Evolutionary conservation across 2,797 vertebrate genomes (phyloP).

Genomic region (Miichthys miiuy): DNA sequence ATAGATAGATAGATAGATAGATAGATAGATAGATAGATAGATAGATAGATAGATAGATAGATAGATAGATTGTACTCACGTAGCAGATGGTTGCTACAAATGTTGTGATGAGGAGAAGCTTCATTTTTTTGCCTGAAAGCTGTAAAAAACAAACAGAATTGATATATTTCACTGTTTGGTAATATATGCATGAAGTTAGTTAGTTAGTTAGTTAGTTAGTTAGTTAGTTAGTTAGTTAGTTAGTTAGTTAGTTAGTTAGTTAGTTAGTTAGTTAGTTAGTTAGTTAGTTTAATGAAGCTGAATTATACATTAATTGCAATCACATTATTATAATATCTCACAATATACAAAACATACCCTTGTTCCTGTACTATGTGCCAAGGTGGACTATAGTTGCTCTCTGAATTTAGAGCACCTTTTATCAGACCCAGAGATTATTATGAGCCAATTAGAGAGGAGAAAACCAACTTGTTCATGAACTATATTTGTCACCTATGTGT

Average conservation of each 20-base stretch:
- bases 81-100: constrained; percentile 58
- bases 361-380: constrained; percentile 29
- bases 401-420: constrained; percentile 68
- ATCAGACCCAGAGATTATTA: constrained; percentile 68
- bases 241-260: background rate
- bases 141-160: constrained; percentile 7
- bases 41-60: constrained; percentile 26
- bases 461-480: constrained; percentile 42
- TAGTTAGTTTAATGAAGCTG: too few species aligned
- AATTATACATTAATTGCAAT: background rate
- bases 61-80: constrained; percentile 69
- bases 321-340: background rate
- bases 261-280: background rate
- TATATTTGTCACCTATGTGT: constrained; percentile 66
- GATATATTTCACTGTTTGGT: background rate
- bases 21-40: constrained; percentile 25
- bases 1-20: constrained; percentile 23
- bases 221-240: background rate
- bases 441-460: constrained; percentile 75
- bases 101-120: constrained; percentile 59
- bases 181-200: background rate
- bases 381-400: constrained; percentile 32
- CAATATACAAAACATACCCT: constrained; percentile 32
- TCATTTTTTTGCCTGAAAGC: constrained; percentile 69
- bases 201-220: too few species aligned